phyloP scores from a whole-genome alignment of 23 tunicate species.

The Diplosoma virens region DNA sequence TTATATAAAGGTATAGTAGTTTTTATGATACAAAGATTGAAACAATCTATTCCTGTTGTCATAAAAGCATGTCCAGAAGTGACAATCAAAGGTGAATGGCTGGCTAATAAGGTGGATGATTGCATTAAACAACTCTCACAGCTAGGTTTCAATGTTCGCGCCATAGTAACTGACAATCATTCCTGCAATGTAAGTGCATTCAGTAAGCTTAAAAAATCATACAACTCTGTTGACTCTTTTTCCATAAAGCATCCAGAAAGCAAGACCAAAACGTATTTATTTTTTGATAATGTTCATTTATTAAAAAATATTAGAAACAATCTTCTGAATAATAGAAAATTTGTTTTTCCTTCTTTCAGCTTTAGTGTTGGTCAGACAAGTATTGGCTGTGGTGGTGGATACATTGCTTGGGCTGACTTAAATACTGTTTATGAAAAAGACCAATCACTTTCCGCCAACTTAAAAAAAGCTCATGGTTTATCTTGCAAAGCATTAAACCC shows the following conservation, averaged over 20 bases:
- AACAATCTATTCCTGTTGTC: conserved; percentile 10
- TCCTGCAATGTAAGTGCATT: conserved; percentile 17
- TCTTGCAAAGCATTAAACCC: too few relatives aligned
- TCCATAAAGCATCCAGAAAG: not conserved
- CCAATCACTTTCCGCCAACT: too few relatives aligned
- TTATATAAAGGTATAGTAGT: conserved; percentile 20
- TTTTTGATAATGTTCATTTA: too few relatives aligned
- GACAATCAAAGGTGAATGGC: conserved; percentile 11
- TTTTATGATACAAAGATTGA: conserved; percentile 23
- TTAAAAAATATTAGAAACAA: conserved; percentile 9
- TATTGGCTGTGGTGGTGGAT: not conserved
- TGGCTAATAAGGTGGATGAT: conserved; percentile 14
- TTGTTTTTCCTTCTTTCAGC: conserved; percentile 5
- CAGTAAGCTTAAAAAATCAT: not conserved
- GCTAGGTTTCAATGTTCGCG: conserved; percentile 23
- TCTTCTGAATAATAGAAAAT: conserved; percentile 2
- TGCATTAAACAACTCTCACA: not conserved
- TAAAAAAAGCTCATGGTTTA: too few relatives aligned
- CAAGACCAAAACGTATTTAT: not conserved
- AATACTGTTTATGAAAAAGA: not conserved
- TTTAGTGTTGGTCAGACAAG: not conserved
- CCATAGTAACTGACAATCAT: conserved; percentile 20
- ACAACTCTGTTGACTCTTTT: not conserved
- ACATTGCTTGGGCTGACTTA: not conserved
- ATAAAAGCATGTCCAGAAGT: conserved; percentile 7